phyloP scores from a whole-genome alignment of 2,888 invertebrate genomes.

The Drosophila kambysellisi region DNA sequence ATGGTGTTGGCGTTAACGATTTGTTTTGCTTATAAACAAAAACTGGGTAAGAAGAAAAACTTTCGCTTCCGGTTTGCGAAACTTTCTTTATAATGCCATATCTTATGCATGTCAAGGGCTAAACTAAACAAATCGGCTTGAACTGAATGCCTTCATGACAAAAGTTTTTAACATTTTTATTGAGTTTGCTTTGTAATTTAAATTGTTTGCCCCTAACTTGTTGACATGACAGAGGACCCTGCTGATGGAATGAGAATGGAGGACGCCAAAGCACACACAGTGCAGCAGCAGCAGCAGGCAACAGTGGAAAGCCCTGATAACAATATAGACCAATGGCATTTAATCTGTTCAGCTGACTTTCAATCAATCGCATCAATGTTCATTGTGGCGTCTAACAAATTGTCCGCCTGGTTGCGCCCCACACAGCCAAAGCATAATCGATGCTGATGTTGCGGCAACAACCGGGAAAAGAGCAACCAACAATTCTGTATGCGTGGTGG shows the following conservation, averaged over 20 bases:
- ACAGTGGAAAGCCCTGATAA: conserved; percentile 27
- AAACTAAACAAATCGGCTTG: conserved; percentile 68
- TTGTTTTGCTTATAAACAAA: conserved; percentile 72
- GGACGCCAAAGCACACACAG: neutral
- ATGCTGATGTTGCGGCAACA: conserved; percentile 55
- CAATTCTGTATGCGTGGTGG: neutral
- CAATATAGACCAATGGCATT: conserved; percentile 64
- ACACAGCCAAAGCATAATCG: conserved; percentile 64
- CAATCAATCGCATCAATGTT: conserved; percentile 80
- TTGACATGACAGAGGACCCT: conserved; percentile 59
- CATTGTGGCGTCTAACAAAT: conserved; percentile 77
- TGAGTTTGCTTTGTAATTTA: conserved; percentile 80
- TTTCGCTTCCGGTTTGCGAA: conserved; percentile 61
- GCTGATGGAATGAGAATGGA: neutral
- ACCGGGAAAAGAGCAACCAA: conserved; percentile 51
- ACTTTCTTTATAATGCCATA: conserved; percentile 66
- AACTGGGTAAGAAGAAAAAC: conserved; percentile 32
- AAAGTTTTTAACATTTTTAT: conserved; percentile 75
- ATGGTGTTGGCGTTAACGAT: conserved; percentile 57
- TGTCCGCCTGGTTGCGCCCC: conserved; percentile 62
- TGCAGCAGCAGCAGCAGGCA: neutral
- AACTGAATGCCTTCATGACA: conserved; percentile 59
- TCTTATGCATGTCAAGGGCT: conserved; percentile 78
- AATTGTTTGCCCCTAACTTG: conserved; percentile 77
- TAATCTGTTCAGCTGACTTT: conserved; percentile 74